phyloP scores from a whole-genome alignment of 1,140 invertebrate genomes.

The Linepithema humile region DNA sequence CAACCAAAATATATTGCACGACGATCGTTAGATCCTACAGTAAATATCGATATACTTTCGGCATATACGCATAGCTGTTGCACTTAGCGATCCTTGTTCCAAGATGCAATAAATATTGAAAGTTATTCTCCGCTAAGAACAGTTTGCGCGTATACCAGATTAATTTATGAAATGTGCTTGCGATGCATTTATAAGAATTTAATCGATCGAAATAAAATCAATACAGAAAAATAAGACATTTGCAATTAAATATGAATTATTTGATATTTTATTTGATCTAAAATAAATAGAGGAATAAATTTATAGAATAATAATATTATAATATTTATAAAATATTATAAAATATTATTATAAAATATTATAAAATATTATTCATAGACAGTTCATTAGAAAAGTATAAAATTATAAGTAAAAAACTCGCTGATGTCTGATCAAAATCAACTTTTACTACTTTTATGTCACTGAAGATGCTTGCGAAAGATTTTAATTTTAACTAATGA shows the following conservation, averaged over 20 bases:
- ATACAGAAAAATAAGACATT: background rate
- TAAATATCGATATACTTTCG: background rate
- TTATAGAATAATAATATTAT: too few species aligned
- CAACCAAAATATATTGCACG: too few species aligned
- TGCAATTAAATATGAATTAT: too few species aligned
- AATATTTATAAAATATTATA: too few species aligned
- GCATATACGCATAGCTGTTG: background rate
- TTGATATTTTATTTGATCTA: too few species aligned
- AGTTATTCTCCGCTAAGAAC: background rate
- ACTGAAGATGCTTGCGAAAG: background rate
- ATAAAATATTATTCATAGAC: too few species aligned
- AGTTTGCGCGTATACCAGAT: background rate
- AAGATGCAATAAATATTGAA: constrained; percentile 2
- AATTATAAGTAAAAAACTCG: too few species aligned
- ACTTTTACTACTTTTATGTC: constrained; percentile 5
- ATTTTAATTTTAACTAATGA: constrained; percentile 6
- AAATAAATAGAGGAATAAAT: too few species aligned
- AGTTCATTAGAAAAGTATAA: too few species aligned
- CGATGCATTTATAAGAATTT: background rate
- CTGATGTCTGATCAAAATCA: background rate
- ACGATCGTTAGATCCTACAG: constrained; percentile 1
- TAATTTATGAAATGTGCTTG: background rate
- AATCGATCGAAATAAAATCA: too few species aligned
- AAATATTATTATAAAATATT: too few species aligned
- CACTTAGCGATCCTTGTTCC: background rate